phyloP scores from a whole-genome alignment of 1,140 invertebrate genomes.

The Stegodyphus mimosarum region DNA sequence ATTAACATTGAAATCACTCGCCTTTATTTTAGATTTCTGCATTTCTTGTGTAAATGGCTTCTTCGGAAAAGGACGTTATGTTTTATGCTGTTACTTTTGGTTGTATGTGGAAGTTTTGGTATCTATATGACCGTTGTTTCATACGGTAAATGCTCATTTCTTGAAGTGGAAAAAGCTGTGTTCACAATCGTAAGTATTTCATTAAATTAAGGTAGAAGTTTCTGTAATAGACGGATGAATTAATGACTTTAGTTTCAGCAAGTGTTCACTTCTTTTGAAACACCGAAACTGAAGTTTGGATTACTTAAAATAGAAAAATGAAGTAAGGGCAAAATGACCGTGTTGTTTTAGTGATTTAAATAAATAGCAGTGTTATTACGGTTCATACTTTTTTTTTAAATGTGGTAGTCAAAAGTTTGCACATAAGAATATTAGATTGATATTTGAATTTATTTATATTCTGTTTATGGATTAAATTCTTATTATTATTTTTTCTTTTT shows the following conservation, averaged over 20 bases:
- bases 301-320: not conserved
- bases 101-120: not conserved
- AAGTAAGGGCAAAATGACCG: not conserved
- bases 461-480: not conserved
- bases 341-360: not conserved
- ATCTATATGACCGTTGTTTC: constrained; percentile 1
- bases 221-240: not conserved
- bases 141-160: constrained; percentile 29
- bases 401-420: no score
- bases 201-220: not conserved
- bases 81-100: not conserved
- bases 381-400: not conserved
- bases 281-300: not conserved
- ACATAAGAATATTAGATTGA: no score
- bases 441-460: no score
- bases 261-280: not conserved
- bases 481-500: constrained; percentile 63
- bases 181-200: constrained; percentile 21
- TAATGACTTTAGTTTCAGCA: not conserved
- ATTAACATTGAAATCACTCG: not conserved
- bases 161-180: constrained; percentile 43
- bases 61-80: constrained; percentile 10
- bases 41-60: constrained; percentile 10
- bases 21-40: not conserved
- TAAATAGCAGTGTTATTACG: not conserved